Conservation (phyloP, 2,888 invertebrate genomes). For the Morinoia aosen region DNA sequence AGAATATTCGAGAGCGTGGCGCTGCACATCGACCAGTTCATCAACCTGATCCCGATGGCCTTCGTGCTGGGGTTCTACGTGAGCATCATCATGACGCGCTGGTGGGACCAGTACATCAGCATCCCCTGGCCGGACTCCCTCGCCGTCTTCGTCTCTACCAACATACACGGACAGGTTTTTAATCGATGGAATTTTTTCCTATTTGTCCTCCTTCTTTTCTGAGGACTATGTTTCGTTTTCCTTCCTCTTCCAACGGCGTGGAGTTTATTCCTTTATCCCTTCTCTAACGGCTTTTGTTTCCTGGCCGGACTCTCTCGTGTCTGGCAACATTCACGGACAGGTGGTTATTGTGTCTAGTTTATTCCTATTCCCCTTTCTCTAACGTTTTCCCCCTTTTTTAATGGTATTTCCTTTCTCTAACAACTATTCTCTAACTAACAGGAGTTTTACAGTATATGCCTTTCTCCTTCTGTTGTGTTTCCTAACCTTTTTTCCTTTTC, state of each 20-base stretch:
- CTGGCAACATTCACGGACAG: constrained; percentile 91
- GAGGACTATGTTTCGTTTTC: too few species aligned
- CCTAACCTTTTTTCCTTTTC: too few species aligned
- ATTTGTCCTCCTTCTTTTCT: too few species aligned
- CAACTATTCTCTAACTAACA: too few species aligned
- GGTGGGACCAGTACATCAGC: constrained; percentile 62
- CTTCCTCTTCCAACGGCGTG: too few species aligned
- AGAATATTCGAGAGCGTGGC: constrained; percentile 85
- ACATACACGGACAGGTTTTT: constrained; percentile 89
- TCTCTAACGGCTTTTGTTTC: not conserved
- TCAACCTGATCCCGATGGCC: constrained; percentile 71
- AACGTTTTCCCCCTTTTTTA: too few species aligned
- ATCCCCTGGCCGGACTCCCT: constrained; percentile 71
- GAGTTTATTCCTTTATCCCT: too few species aligned
- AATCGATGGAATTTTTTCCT: not conserved
- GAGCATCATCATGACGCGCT: constrained; percentile 60
- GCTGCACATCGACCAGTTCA: constrained; percentile 89
- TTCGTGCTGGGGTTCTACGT: constrained; percentile 65
- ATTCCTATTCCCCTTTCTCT: too few species aligned
- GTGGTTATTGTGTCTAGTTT: constrained; percentile 74
- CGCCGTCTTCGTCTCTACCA: constrained; percentile 91
- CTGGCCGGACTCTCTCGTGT: constrained; percentile 80
- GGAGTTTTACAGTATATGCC: too few species aligned
- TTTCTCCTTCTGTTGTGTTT: too few species aligned
- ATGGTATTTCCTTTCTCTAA: too few species aligned